Percentiles rank a stretch among this genome's conserved stretches.
phyloP scores from a whole-genome alignment of 2,113 vertebrate species.

The Zosterops borbonicus region DNA sequence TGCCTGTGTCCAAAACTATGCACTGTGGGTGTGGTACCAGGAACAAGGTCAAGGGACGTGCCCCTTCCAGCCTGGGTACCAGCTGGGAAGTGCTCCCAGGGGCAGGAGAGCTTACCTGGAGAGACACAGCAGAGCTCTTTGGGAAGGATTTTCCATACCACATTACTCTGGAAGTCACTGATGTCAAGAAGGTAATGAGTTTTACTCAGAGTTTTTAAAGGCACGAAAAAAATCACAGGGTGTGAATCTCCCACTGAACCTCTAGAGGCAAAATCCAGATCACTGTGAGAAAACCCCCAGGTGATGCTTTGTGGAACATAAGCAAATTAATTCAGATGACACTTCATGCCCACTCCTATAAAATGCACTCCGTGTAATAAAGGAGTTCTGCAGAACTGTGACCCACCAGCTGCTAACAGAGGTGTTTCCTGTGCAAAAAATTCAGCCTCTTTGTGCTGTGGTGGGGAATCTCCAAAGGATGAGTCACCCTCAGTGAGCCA shows the following conservation, averaged over 20 bases:
- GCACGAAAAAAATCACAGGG: background rate
- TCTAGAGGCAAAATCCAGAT: background rate
- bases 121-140: background rate
- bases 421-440: background rate
- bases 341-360: background rate
- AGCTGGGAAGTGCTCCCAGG: too few species aligned
- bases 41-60: background rate
- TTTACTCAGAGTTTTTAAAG: background rate
- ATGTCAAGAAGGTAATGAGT: background rate
- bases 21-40: background rate
- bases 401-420: background rate
- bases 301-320: background rate
- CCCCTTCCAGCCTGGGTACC: background rate
- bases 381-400: background rate
- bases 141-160: background rate
- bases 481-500: background rate
- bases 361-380: rapidly evolving
- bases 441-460: background rate
- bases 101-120: background rate
- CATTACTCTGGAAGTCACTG: background rate
- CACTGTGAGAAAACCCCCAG: background rate
- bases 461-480: background rate
- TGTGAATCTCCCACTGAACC: background rate
- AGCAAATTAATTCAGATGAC: background rate
- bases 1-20: background rate